Evolutionary conservation across 1,140 invertebrate genomes (phyloP).

Genomic region (Belonocnema kinseyi): DNA sequence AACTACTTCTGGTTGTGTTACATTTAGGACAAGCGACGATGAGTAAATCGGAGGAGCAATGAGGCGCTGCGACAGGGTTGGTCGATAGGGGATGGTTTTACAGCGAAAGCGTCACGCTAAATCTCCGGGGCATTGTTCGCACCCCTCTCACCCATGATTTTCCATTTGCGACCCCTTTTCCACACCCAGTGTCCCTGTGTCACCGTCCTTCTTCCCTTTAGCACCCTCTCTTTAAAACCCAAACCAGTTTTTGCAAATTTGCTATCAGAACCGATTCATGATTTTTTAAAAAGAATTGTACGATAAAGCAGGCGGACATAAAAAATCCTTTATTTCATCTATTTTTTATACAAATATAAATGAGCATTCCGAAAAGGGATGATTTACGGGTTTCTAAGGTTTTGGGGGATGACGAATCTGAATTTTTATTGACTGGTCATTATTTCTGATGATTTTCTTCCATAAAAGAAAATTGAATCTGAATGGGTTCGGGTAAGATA

Average conservation of each 20-base stretch:
- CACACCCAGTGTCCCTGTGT: conserved; percentile 33
- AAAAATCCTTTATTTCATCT: neutral
- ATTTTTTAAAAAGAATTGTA: too few species aligned
- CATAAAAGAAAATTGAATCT: neutral
- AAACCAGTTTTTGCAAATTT: neutral
- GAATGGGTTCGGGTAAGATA: neutral
- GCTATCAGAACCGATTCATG: neutral
- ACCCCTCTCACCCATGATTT: conserved; percentile 55
- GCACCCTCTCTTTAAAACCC: neutral
- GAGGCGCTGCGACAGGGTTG: conserved; percentile 5
- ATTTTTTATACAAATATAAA: neutral
- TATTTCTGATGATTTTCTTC: neutral
- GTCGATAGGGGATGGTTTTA: conserved; percentile 49
- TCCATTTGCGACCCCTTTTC: conserved; percentile 55
- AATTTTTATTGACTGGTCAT: conserved; percentile 10
- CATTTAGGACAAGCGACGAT: conserved; percentile 25
- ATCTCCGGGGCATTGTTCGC: conserved; percentile 63
- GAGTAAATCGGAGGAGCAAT: conserved; percentile 16
- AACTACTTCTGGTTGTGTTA: neutral
- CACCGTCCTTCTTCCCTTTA: neutral
- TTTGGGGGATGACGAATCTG: conserved; percentile 7
- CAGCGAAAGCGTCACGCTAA: conserved; percentile 62
- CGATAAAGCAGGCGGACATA: too few species aligned
- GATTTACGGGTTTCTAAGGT: neutral
- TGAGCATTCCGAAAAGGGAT: neutral